phyloP scores from a whole-genome alignment of 1,140 invertebrate genomes.

The Drosophila willistoni region DNA sequence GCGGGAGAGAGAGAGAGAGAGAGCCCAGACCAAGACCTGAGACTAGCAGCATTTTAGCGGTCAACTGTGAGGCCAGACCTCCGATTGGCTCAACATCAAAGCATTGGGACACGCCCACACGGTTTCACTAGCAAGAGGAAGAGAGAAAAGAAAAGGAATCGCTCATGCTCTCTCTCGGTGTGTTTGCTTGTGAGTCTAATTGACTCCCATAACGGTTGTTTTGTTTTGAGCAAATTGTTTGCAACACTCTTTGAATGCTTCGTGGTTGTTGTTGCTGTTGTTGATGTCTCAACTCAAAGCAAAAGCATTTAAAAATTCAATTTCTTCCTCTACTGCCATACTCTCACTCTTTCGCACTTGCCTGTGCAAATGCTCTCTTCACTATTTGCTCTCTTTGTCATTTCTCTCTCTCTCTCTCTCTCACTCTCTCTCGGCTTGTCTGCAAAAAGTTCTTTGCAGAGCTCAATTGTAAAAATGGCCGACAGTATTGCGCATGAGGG shows the following conservation, averaged over 20 bases:
- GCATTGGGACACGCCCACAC: constrained; percentile 55
- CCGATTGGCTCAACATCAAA: constrained; percentile 48
- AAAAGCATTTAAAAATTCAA: constrained; percentile 81
- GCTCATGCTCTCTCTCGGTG: constrained; percentile 25
- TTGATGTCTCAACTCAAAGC: constrained; percentile 58
- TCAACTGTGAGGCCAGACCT: constrained; percentile 15
- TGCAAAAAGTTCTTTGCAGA: constrained; percentile 62
- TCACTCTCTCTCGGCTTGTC: constrained; percentile 32
- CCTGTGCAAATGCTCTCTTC: constrained; percentile 15
- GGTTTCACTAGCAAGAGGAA: constrained; percentile 16
- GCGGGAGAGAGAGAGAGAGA: neutral
- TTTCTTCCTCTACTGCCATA: constrained; percentile 43
- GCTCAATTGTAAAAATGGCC: constrained; percentile 71
- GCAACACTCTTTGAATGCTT: constrained; percentile 81
- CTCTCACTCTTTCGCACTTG: constrained; percentile 19
- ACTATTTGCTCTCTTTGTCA: constrained; percentile 16
- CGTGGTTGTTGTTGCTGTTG: constrained; percentile 54
- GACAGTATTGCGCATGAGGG: constrained; percentile 52
- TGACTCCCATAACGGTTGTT: constrained; percentile 67
- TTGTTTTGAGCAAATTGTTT: constrained; percentile 79
- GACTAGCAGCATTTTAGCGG: constrained; percentile 33
- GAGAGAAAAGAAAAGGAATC: constrained; percentile 1
- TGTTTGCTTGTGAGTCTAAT: constrained; percentile 50
- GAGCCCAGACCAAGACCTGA: neutral
- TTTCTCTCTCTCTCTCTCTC: constrained; percentile 12